Evolutionary conservation across 2,797 vertebrate species (phyloP).

Genomic region (Potorous gilbertii): DNA sequence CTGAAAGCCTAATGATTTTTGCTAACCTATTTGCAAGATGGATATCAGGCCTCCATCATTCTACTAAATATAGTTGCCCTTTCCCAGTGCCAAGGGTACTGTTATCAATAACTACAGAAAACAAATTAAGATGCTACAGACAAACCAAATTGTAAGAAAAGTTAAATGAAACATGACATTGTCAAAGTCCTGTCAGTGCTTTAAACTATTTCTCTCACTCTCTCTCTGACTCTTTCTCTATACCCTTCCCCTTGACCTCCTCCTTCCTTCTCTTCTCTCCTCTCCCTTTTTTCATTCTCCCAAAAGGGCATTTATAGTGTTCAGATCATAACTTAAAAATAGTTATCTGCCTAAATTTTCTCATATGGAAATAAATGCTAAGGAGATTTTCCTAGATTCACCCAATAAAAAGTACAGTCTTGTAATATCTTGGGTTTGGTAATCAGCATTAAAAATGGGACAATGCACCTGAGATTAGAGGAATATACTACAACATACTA

Average conservation of each 20-base stretch:
- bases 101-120: slow-evolving; percentile 44
- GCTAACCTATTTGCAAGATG: slow-evolving; percentile 27
- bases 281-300: neutral
- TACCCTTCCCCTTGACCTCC: neutral
- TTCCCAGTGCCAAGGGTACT: slow-evolving; percentile 4
- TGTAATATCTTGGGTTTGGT: neutral
- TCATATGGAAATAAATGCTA: neutral
- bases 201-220: neutral
- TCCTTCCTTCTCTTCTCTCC: neutral
- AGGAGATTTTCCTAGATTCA: neutral
- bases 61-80: slow-evolving; percentile 36
- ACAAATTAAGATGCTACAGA: neutral
- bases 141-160: slow-evolving; percentile 33
- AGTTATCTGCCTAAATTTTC: neutral
- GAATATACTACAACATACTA: neutral
- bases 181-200: neutral
- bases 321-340: neutral
- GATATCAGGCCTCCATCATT: slow-evolving; percentile 49
- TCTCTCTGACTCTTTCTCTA: neutral
- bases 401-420: neutral
- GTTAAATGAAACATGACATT: neutral
- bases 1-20: slow-evolving; percentile 15
- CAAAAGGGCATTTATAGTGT: neutral
- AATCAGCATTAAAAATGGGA: neutral
- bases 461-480: neutral